Evolutionary conservation across 2,797 vertebrate species (phyloP).

Genomic region (Pseudochaenichthys georgianus): DNA sequence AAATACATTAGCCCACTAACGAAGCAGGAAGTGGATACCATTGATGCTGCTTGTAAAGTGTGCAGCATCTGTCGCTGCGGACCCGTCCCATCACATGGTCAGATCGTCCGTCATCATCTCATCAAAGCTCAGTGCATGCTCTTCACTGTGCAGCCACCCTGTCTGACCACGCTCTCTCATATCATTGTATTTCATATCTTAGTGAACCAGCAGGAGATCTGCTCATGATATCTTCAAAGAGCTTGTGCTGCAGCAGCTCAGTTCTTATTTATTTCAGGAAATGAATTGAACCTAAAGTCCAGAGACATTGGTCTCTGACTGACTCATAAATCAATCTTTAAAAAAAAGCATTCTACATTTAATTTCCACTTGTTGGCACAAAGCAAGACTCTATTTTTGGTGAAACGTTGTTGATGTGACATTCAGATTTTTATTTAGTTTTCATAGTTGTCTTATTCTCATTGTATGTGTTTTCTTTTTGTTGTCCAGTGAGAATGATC

Average conservation of each 20-base stretch:
- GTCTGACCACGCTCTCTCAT: too few relatives aligned
- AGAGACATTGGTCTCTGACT: not conserved
- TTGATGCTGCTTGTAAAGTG: too few relatives aligned
- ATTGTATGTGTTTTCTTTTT: constrained; percentile 7
- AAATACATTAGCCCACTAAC: too few relatives aligned
- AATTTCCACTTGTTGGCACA: not conserved
- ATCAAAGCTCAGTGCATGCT: too few relatives aligned
- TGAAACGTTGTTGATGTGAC: not conserved
- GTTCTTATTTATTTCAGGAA: too few relatives aligned
- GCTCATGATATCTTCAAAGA: not conserved
- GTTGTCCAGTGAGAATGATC: constrained; percentile 90
- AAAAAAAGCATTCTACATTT: not conserved
- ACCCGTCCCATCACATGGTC: too few relatives aligned
- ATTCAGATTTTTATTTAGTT: not conserved
- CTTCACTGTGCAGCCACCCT: too few relatives aligned
- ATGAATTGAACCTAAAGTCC: not conserved
- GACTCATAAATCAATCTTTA: not conserved
- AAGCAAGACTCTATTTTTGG: not conserved
- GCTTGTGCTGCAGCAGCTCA: too few relatives aligned
- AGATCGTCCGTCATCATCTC: too few relatives aligned
- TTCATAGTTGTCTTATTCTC: not conserved
- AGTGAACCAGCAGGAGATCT: not conserved
- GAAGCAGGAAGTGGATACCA: too few relatives aligned
- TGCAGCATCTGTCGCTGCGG: too few relatives aligned
- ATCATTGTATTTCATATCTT: too few relatives aligned